Evolutionary conservation across 2,113 vertebrate species (phyloP), one percentile per base, ranked within the genome.

Genomic region (Phasianus colchicus): DNA sequence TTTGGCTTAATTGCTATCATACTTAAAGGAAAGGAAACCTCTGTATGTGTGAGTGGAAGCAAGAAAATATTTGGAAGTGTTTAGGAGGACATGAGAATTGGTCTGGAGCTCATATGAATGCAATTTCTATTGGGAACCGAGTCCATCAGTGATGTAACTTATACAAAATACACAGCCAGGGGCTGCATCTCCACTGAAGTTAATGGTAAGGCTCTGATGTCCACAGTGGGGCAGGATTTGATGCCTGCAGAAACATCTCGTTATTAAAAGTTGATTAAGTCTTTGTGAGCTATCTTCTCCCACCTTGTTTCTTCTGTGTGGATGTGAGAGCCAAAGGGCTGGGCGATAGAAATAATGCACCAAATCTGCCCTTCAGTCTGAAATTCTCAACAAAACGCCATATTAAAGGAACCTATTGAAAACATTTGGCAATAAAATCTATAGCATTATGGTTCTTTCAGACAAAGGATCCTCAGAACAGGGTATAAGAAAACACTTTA

Each of bases 351-450:
- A 19, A 64, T 48, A 42, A 58, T 2, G 38, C 24, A 43, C 13
- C 29, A 77, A 54, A 47, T 38, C 29, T 70, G 63, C 52, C 25
- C 86, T 86, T 76, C 43, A 43, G 71, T 50, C 87, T 73, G 91
- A 77, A 84, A 77, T 80, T 85, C 73, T 87, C 86, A 34, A 52
- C 66, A 45, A 75, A 67, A 54, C 12, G 42, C 69, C 88, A 69
- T 76, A 76, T 94, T 96, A 89, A 96, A 92, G 90, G 64, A 32
- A 77, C 86, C 89, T 84, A 70, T 73, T 92, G 92, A 96, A 97
- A 97, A 92, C 63, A 70, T 75, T 75, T 83, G 93, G 91, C 94
- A 96, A 95, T 52, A 96, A 96, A 97, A 97, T 96, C 17, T 8
- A 16, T 20, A 20, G 17, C n/a, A n/a, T n/a, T 78, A 81, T 18